phyloP scores from a whole-genome alignment of 2,888 invertebrate species.

The Eupithecia subumbrata region DNA sequence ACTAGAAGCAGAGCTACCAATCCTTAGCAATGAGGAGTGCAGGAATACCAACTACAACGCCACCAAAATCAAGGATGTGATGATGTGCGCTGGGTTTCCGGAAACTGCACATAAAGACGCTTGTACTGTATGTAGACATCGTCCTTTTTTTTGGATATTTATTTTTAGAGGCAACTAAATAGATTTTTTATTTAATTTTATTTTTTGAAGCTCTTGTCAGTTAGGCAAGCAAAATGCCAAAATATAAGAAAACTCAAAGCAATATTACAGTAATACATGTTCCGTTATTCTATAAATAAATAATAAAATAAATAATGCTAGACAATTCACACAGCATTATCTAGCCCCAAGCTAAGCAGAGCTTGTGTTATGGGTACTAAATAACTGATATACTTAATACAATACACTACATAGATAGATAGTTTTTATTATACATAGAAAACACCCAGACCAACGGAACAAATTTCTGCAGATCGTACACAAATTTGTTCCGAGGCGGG shows the following conservation, averaged over 20 bases:
- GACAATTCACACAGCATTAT: too few relatives aligned
- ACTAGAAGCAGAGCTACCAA: conserved; percentile 91
- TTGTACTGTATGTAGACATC: conserved; percentile 86
- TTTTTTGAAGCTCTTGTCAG: neutral
- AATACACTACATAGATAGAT: too few relatives aligned
- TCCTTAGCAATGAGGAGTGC: conserved; percentile 88
- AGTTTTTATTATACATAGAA: too few relatives aligned
- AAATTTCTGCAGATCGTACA: too few relatives aligned
- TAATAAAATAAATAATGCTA: too few relatives aligned
- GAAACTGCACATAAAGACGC: conserved; percentile 90
- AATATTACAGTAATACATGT: neutral
- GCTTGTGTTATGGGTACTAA: too few relatives aligned
- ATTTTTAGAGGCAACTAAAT: neutral
- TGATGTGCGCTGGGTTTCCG: conserved; percentile 93
- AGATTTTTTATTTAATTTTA: too few relatives aligned
- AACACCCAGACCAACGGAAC: too few relatives aligned
- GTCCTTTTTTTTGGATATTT: neutral
- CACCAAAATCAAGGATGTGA: conserved; percentile 93
- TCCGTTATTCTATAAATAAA: too few relatives aligned
- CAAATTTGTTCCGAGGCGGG: too few relatives aligned
- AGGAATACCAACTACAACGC: conserved; percentile 90
- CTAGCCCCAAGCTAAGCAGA: too few relatives aligned
- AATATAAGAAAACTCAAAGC: neutral
- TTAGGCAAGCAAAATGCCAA: neutral
- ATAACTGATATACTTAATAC: too few relatives aligned